Base-by-base conservation (phyloP, 2,113 vertebrate species). In the Ursus arctos region DNA sequence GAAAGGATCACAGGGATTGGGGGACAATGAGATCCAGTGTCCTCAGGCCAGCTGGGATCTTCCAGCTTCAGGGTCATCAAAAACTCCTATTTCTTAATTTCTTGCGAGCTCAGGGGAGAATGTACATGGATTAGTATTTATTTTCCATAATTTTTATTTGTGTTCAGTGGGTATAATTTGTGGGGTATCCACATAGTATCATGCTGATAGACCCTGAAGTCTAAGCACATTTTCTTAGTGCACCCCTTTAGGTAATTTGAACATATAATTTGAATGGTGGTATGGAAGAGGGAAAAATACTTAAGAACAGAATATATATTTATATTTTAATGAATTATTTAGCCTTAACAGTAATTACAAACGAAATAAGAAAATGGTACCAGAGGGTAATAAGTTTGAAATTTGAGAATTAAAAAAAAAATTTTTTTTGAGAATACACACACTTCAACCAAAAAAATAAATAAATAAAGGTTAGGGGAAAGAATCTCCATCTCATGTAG, bases 291-390 rank as follows among this genome's bases (percentile, higher is more conserved):
- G 49, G 67, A 71, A 84, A 93, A 67, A 40, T 43, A 36, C 18
- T 43, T 81, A 65, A 83, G 31, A 74, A 80, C 1, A 81, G 16
- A 80, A 53, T 12, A 86, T 36, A 51, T 18, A n/a, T 85, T 79
- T 82, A 19, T 83, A 87, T 92, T 80, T 86, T 51, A 94, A 12
- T 67, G 33, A 67, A n/a, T 92, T 89, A 61, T 74, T 69, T 84
- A 87, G 49, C 13, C 33, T 83, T 72, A 76, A 89, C 40, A 31
- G 55, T 86, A 65, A 83, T 80, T 59, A 4, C 26, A 88, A 83
- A 87, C 83, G 7, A 4, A 76, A 80, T 81, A 69, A 88, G n/a
- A 49, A 92, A 84, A 72, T 76, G 21, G 33, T 49, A 63, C 0
- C 33, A 13, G 9, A 43, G 15, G 40, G 24, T 31, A 67, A 33